Evolutionary conservation across 2,888 invertebrate species (phyloP).

Genomic region (Xiphydria camelus): DNA sequence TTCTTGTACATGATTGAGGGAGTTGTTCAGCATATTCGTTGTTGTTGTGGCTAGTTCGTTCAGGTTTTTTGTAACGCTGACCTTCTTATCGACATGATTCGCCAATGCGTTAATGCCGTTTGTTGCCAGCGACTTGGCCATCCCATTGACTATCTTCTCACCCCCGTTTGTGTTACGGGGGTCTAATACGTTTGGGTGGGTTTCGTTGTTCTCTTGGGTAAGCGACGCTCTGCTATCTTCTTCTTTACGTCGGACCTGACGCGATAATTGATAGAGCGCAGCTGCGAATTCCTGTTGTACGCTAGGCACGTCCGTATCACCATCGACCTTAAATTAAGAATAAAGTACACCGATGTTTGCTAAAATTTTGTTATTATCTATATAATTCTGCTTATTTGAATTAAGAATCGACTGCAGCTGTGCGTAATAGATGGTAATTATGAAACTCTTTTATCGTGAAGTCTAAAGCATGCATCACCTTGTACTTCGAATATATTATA

Average conservation of each 20-base stretch:
- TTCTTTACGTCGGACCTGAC: slow-evolving; percentile 48
- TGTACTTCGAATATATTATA: too few species aligned
- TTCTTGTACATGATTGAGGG: background rate
- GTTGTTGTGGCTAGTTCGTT: background rate
- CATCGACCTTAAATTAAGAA: slow-evolving; percentile 69
- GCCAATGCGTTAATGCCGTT: slow-evolving; percentile 25
- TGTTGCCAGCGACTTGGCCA: slow-evolving; percentile 60
- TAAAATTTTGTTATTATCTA: too few species aligned
- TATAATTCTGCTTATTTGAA: too few species aligned
- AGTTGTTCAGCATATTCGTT: background rate
- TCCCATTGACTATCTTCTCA: slow-evolving; percentile 52
- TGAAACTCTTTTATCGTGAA: too few species aligned
- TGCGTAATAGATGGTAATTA: too few species aligned
- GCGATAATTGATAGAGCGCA: slow-evolving; percentile 71
- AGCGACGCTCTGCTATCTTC: background rate
- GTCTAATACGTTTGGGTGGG: slow-evolving; percentile 23
- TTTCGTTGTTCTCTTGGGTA: slow-evolving; percentile 7
- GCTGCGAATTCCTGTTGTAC: slow-evolving; percentile 79
- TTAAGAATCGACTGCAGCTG: too few species aligned
- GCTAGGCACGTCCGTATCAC: slow-evolving; percentile 78
- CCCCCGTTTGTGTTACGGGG: slow-evolving; percentile 45
- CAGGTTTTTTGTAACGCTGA: slow-evolving; percentile 1
- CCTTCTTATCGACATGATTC: slow-evolving; percentile 22
- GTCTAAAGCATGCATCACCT: too few species aligned
- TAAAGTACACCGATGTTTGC: too few species aligned